These are phyloP conservation scores for Sarcoramphus papa DNA, from an alignment of 2,797 vertebrate species.

Conservation along the genomic window DNA sequence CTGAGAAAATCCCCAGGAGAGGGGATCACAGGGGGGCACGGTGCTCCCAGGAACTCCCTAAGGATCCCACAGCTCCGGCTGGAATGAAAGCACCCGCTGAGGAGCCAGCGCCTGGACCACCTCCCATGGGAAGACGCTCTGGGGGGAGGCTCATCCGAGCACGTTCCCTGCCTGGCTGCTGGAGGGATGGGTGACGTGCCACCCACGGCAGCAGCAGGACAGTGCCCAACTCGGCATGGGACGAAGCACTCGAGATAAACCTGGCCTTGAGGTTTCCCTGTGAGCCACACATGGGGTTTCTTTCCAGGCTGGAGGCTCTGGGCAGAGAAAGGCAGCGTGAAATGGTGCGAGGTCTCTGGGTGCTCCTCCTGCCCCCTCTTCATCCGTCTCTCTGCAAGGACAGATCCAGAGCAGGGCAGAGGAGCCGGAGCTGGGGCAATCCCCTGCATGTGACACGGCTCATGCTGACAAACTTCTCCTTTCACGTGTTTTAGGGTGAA, in stretches of 20 bases:
- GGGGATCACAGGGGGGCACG: rapidly evolving
- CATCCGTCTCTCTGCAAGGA: not conserved
- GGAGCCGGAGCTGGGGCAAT: rapidly evolving
- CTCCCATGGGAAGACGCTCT: rapidly evolving
- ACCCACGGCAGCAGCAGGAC: rapidly evolving
- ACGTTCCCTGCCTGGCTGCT: not conserved
- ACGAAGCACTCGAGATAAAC: rapidly evolving
- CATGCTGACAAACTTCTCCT: not conserved
- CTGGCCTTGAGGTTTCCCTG: not conserved
- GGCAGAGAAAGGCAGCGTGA: not conserved
- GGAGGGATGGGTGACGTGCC: not conserved
- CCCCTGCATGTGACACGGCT: rapidly evolving
- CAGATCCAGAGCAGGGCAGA: rapidly evolving
- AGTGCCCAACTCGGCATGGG: rapidly evolving
- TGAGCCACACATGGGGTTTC: rapidly evolving
- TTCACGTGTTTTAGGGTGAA: not conserved
- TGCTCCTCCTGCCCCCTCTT: not conserved
- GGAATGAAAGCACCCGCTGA: not conserved
- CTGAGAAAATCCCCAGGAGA: not conserved
- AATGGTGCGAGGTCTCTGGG: not conserved
- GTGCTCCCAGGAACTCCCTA: not conserved
- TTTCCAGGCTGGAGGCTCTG: not conserved
- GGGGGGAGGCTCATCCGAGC: rapidly evolving
- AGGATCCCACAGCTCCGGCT: not conserved
- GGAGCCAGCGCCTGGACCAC: not conserved